phyloP scores from a whole-genome alignment of 2,888 invertebrate species.

The Mesorhabditis belari region DNA sequence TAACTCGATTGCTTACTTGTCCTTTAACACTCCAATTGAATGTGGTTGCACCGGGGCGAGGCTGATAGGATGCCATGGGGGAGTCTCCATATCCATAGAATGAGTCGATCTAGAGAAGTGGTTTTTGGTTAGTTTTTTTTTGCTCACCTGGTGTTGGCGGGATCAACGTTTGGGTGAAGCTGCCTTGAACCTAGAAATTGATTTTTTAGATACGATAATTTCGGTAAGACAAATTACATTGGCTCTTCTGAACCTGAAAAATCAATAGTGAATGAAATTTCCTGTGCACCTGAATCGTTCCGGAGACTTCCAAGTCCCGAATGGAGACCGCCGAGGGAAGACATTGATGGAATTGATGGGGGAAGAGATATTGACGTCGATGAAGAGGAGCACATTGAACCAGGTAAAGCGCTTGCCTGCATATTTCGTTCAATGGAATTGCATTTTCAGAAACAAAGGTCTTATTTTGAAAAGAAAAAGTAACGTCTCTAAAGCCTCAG shows the following conservation, averaged over 20 bases:
- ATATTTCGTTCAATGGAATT: too few relatives aligned
- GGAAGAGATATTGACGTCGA: neutral
- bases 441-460: too few relatives aligned
- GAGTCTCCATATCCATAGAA: conserved; percentile 26
- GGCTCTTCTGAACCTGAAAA: neutral
- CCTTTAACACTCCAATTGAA: conserved; percentile 30
- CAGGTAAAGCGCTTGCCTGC: neutral
- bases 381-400: neutral
- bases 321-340: neutral
- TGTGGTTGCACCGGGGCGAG: conserved; percentile 7
- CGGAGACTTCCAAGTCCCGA: neutral
- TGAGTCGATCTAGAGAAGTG: conserved; percentile 3
- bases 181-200: neutral
- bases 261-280: neutral
- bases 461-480: too few relatives aligned
- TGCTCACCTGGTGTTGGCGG: neutral
- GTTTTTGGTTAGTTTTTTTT: too few relatives aligned
- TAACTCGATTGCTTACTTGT: conserved; percentile 16
- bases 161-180: neutral
- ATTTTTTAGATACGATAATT: neutral
- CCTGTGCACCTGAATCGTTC: neutral
- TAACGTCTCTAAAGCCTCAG: too few relatives aligned
- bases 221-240: neutral
- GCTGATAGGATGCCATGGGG: conserved; percentile 17
- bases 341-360: neutral